A percentile compares a stretch with the other conserved stretches of the same genome.
Evolutionary conservation across 2,797 vertebrate species (phyloP).

Genomic region (Gymnopithys bicolor): DNA sequence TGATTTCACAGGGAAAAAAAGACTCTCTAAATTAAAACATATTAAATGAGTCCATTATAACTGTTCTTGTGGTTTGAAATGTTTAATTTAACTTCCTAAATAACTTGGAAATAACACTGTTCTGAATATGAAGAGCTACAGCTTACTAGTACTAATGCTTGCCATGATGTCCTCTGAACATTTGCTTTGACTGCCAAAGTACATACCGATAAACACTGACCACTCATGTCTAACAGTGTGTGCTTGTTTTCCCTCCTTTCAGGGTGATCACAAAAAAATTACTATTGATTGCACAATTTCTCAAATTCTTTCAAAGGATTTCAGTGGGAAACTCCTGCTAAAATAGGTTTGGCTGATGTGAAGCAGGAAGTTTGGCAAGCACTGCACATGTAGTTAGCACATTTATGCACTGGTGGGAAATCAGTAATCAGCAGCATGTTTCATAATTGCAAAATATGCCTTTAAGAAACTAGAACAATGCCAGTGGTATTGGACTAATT

Average conservation of each 20-base stretch:
- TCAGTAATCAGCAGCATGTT: not conserved
- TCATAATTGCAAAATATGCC: not conserved
- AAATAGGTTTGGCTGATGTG: not conserved
- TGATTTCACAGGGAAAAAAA: not conserved
- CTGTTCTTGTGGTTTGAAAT: not conserved
- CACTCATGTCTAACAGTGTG: not conserved
- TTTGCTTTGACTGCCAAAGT: conserved; percentile 49
- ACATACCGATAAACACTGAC: not conserved
- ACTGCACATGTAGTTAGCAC: not conserved
- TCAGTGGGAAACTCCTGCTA: not conserved
- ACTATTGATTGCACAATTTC: not conserved
- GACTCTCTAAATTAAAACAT: not conserved
- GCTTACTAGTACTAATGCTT: not conserved
- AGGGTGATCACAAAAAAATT: not conserved
- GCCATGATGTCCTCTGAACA: not conserved
- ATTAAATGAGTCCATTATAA: not conserved
- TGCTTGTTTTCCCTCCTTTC: not conserved
- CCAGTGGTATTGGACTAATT: fast-evolving
- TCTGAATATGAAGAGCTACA: not conserved
- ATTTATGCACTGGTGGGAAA: not conserved
- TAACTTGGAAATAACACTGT: conserved; percentile 1
- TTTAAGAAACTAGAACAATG: not conserved
- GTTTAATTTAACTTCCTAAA: not conserved
- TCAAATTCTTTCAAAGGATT: not conserved
- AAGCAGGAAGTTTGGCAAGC: not conserved